A percentile compares a stretch with the other conserved stretches of the same genome.
Conservation (phyloP, 2,888 invertebrate species). For the Dorcus parallelipipedus region DNA sequence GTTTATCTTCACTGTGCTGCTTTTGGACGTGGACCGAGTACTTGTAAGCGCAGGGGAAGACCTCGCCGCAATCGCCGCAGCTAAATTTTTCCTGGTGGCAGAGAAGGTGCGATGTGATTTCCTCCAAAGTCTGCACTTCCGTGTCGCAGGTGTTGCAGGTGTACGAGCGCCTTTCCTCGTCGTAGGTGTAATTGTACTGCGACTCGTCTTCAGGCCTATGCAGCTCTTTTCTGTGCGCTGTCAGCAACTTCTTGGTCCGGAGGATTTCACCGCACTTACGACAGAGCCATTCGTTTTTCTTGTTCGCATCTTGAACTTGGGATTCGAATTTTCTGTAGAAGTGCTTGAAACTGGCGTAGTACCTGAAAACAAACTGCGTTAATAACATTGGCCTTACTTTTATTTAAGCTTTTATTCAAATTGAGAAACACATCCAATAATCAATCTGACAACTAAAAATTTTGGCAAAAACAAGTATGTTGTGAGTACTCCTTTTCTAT, state of each 20-base stretch:
- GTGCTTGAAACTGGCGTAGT: no score
- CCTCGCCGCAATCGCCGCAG: slow-evolving; percentile 22
- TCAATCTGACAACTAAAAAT: no score
- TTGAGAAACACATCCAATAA: no score
- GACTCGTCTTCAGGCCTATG: slow-evolving; percentile 15
- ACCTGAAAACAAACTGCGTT: no score
- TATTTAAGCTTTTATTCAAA: no score
- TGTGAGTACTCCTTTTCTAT: no score
- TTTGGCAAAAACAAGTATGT: no score
- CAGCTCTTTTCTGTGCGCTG: slow-evolving; percentile 52
- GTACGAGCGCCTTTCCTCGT: slow-evolving; percentile 30
- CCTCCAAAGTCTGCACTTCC: slow-evolving; percentile 15
- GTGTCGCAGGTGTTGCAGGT: slow-evolving; percentile 26
- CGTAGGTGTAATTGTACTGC: slow-evolving; percentile 26
- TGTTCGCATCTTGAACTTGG: no score
- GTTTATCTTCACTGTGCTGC: slow-evolving; percentile 31
- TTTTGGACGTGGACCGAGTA: slow-evolving; percentile 38
- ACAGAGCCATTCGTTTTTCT: neutral
- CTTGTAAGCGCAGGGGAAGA: slow-evolving; percentile 41
- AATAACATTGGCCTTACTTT: no score
- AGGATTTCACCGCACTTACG: neutral
- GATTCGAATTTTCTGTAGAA: no score
- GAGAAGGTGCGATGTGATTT: slow-evolving; percentile 23
- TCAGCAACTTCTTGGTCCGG: neutral
- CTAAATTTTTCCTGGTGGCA: slow-evolving; percentile 22